These are phyloP conservation scores for Montipora capricornis DNA, from an alignment of 64 coral and sea anemone species.

Conservation along the genomic window DNA sequence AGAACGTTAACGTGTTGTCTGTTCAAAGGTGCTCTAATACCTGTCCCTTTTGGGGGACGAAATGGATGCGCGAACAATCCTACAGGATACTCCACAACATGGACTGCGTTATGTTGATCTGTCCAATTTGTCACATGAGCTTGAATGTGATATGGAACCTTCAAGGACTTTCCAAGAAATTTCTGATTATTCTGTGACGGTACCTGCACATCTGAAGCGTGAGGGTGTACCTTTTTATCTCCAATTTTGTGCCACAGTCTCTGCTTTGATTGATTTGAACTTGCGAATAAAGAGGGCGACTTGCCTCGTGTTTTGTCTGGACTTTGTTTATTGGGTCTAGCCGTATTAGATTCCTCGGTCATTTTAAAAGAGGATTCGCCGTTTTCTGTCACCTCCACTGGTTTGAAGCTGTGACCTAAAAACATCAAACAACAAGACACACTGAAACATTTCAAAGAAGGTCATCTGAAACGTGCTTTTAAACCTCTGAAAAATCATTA, in stretches of 20 bases:
- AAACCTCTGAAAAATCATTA: background rate
- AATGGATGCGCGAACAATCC: background rate
- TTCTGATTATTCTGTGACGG: background rate
- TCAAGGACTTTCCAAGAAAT: background rate
- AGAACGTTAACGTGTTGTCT: conserved; percentile 9
- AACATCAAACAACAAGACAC: background rate
- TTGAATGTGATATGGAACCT: background rate
- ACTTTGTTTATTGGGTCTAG: background rate
- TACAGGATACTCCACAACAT: background rate
- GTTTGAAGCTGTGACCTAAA: conserved; percentile 45
- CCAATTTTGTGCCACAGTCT: background rate
- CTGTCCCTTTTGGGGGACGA: background rate
- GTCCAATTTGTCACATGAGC: background rate
- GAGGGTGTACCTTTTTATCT: background rate
- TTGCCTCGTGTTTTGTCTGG: background rate
- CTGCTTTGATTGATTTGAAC: background rate
- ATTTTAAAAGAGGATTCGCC: conserved; percentile 32
- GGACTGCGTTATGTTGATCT: background rate
- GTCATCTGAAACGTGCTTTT: background rate
- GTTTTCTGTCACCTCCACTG: conserved; percentile 30
- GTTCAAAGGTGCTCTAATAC: background rate
- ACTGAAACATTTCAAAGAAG: background rate
- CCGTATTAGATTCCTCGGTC: background rate
- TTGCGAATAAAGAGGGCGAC: background rate
- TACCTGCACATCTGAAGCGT: background rate